A percentile compares a stretch with the other conserved stretches of the same genome.
Conservation (phyloP, 2,113 vertebrate species). For the Corythoichthys haematopterus region DNA sequence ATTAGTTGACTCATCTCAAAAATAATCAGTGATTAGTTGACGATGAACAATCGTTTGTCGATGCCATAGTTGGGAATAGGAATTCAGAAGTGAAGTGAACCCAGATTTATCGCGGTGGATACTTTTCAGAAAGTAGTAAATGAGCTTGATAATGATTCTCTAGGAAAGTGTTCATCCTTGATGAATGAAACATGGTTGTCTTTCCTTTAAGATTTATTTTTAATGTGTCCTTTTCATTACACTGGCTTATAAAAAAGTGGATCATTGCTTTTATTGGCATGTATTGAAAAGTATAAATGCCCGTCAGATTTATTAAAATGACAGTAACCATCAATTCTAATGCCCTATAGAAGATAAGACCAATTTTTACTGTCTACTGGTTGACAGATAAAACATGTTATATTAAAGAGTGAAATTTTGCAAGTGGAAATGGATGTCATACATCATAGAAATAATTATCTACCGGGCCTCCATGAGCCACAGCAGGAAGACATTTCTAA, state of each 20-base stretch:
- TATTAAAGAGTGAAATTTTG: slow-evolving; percentile 10
- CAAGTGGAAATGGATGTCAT: background rate
- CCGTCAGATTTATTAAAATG: background rate
- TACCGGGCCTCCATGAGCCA: slow-evolving; percentile 3
- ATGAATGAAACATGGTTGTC: background rate
- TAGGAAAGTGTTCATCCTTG: no score
- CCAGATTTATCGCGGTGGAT: background rate
- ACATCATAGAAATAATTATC: slow-evolving; percentile 4
- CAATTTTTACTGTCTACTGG: background rate
- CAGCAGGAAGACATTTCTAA: slow-evolving; percentile 33
- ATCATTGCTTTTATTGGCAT: no score
- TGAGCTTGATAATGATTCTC: no score
- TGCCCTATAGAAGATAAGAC: background rate
- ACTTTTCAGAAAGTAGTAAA: background rate
- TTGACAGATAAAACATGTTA: background rate
- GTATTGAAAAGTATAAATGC: background rate
- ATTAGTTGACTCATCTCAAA: no score
- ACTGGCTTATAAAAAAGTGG: no score
- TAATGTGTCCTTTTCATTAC: no score
- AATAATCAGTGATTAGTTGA: no score
- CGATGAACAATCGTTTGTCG: background rate
- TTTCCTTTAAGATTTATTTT: background rate
- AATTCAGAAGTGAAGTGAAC: background rate
- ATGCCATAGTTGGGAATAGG: background rate
- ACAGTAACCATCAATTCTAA: background rate